Conservation (phyloP, 2,888 invertebrate genomes). For the Sarcophaga carnaria region DNA sequence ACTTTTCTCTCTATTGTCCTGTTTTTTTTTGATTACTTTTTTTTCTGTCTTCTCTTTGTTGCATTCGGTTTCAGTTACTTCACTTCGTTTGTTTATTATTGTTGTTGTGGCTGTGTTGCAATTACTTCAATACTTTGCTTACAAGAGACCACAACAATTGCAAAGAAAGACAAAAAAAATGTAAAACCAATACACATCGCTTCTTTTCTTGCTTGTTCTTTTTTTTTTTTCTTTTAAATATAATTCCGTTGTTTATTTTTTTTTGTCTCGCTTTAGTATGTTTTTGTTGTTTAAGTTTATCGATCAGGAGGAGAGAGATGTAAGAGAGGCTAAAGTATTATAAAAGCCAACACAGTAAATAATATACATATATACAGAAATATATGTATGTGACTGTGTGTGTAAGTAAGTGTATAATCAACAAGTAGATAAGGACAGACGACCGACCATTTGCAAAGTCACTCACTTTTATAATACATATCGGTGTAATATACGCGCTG, state of each 20-base stretch:
- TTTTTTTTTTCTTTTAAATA: background rate
- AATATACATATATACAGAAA: background rate
- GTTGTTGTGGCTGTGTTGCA: background rate
- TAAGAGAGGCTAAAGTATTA: background rate
- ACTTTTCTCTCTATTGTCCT: background rate
- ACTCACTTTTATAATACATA: conserved; percentile 37
- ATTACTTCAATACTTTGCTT: background rate
- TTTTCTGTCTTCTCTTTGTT: background rate
- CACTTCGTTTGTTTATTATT: background rate
- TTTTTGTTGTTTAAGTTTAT: too few relatives aligned
- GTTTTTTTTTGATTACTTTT: background rate
- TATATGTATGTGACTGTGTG: background rate
- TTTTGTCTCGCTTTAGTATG: too few relatives aligned
- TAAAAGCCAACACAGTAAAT: background rate
- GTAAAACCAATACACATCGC: too few relatives aligned
- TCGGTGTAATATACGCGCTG: background rate
- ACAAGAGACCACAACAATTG: background rate
- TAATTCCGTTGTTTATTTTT: background rate
- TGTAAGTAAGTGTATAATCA: conserved; percentile 31
- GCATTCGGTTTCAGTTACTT: background rate
- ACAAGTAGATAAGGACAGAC: conserved; percentile 50
- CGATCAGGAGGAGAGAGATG: too few relatives aligned
- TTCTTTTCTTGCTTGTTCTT: background rate
- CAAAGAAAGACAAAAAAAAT: background rate
- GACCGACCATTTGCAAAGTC: conserved; percentile 58